phyloP scores from a whole-genome alignment of 37 sponge, comb jelly and placozoan species.

The Mnemiopsis leidyi region DNA sequence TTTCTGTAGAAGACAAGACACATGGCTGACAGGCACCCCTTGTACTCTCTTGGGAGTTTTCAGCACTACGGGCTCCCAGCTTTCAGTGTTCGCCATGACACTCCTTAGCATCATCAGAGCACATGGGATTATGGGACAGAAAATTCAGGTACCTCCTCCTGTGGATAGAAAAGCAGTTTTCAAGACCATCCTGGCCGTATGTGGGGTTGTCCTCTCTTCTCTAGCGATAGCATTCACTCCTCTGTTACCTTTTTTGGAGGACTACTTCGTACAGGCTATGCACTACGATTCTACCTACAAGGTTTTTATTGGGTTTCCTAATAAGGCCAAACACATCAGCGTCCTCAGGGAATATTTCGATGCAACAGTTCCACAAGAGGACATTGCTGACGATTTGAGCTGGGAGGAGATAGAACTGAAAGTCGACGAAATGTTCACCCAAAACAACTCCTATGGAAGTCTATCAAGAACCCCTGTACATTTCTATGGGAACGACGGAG shows the following conservation, averaged over 20 bases:
- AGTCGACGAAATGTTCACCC: no score
- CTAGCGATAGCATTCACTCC: neutral
- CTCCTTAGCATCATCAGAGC: constrained; percentile 10
- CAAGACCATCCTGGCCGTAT: neutral
- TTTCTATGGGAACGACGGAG: no score
- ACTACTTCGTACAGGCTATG: neutral
- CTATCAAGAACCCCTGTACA: no score
- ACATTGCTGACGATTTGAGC: no score
- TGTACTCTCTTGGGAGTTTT: neutral
- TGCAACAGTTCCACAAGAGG: no score
- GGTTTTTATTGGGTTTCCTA: neutral
- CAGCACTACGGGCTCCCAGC: neutral
- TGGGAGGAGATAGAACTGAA: no score
- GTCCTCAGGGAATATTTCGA: neutral
- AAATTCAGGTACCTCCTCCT: neutral
- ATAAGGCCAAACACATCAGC: neutral
- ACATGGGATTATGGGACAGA: neutral
- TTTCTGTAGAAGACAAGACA: neutral
- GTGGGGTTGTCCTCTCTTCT: neutral
- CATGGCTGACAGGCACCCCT: neutral
- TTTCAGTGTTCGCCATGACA: constrained; percentile 11
- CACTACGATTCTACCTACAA: neutral
- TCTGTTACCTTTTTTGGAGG: neutral
- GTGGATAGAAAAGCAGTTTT: neutral
- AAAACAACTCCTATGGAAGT: no score